Percentiles rank a stretch among this genome's conserved stretches.
Conservation (phyloP, 2,888 invertebrate genomes). For the Caenorhabditis sp. region DNA sequence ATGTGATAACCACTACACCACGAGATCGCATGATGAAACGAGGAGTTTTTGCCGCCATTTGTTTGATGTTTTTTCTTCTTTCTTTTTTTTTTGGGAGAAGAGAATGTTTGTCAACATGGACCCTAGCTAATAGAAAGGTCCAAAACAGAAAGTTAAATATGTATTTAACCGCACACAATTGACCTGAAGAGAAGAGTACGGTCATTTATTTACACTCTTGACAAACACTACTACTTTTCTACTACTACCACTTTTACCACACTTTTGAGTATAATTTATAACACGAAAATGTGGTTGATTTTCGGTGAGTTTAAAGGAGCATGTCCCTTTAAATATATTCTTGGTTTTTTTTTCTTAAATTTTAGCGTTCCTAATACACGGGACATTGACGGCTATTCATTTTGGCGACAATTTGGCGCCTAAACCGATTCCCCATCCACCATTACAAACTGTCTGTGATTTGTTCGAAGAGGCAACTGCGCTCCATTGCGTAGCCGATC, state of each 20-base stretch:
- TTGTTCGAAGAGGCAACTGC: slow-evolving; percentile 53
- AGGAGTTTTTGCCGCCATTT: too few relatives aligned
- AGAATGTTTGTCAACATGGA: background rate
- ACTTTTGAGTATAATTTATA: background rate
- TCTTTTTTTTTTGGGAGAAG: background rate
- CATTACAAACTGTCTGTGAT: slow-evolving; percentile 38
- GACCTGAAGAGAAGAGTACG: background rate
- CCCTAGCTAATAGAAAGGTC: too few relatives aligned
- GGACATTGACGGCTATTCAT: background rate
- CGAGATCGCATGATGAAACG: slow-evolving; percentile 45
- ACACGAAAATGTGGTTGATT: too few relatives aligned
- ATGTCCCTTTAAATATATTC: too few relatives aligned
- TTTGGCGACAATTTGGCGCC: background rate
- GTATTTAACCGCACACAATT: background rate
- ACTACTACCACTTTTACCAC: too few relatives aligned
- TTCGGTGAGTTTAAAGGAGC: too few relatives aligned
- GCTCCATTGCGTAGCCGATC: slow-evolving; percentile 51
- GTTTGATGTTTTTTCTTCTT: too few relatives aligned
- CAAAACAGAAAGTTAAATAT: background rate
- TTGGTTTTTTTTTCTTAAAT: too few relatives aligned
- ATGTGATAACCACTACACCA: slow-evolving; percentile 69
- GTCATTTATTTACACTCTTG: background rate
- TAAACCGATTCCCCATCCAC: background rate
- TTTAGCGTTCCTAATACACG: background rate
- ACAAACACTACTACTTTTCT: too few relatives aligned